Evolutionary conservation across 2,113 vertebrate species (phyloP), one percentile per base, ranked within the genome.

Genomic region (Salvelinus namaycush): DNA sequence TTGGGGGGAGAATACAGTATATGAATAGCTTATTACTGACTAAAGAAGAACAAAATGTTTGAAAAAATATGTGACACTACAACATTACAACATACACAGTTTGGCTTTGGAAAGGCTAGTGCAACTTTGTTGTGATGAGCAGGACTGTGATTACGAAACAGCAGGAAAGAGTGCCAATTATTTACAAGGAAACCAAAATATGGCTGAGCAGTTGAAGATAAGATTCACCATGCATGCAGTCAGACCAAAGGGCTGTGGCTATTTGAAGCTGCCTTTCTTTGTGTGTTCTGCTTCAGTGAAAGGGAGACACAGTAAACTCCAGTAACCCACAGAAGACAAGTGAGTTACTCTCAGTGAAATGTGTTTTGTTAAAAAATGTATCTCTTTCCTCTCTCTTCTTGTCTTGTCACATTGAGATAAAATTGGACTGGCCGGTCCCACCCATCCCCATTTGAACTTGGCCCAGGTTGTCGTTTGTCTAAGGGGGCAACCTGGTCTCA

Each of bases 401-500:
- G 44, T 39, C 51, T 66, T 22, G 59, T 54, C 59, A 74, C 39
- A 44, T 44, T 11, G 39, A 44, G 39, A 44, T 44, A 44, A 8
- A 44, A 44, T 44, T 0, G 8, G 39, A 44, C 39, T 44, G 39
- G 8, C 8, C 8, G 7, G 39, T 44, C 39, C 39, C 39, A 9
- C 8, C 39, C 39, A 59, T 72, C 49, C 60, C 34, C 72, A 44
- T 44, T 44, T 44, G 39, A 44, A 75, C 87, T 89, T 81, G 79
- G 84, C 73, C 79, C 80, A 82, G 54, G 82, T 81, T 44, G 39
- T 90, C 90, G 88, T 83, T 90, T 88, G 88, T 54, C 49, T 4
- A 13, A 54, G 8, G 39, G 8, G 39, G 39, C 39, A 44, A 44
- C 34, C 6, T 34, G 34, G 34, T 34, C 34, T 44, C 8, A 9